Conservation (phyloP, 1,140 invertebrate genomes). For the Drosophila ironensis region DNA sequence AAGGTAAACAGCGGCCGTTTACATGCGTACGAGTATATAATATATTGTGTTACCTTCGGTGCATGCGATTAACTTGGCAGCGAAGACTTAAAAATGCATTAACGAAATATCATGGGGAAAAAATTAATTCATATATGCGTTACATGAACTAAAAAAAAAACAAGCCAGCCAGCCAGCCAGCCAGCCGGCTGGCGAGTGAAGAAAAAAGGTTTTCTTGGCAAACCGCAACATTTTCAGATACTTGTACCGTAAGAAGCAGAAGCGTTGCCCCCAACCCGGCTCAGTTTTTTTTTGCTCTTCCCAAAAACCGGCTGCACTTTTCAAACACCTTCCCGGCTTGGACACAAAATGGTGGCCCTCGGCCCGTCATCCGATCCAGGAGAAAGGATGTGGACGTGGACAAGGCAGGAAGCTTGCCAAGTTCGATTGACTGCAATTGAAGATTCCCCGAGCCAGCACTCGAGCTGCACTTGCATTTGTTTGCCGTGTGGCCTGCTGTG, state of each 20-base stretch:
- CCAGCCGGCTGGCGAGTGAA: background rate
- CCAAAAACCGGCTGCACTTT: slow-evolving; percentile 57
- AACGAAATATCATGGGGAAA: slow-evolving; percentile 47
- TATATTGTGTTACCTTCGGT: slow-evolving; percentile 22
- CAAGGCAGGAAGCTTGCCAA: no score
- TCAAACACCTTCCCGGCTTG: slow-evolving; percentile 57
- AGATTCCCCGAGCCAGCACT: no score
- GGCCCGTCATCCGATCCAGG: slow-evolving; percentile 30
- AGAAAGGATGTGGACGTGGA: slow-evolving; percentile 3
- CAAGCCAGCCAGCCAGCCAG: no score
- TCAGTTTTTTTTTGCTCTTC: background rate
- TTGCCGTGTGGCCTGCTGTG: background rate
- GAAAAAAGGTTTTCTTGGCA: slow-evolving; percentile 61
- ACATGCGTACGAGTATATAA: background rate
- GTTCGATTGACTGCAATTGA: no score
- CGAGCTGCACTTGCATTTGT: no score
- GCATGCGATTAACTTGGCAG: slow-evolving; percentile 25
- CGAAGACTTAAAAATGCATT: slow-evolving; percentile 77
- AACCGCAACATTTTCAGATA: slow-evolving; percentile 79
- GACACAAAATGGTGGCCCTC: slow-evolving; percentile 54
- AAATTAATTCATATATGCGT: slow-evolving; percentile 69
- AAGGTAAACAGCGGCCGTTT: slow-evolving; percentile 26
- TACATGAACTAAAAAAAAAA: slow-evolving; percentile 48
- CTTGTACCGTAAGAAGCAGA: slow-evolving; percentile 64
- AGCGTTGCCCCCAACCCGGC: background rate